Base-by-base conservation (phyloP, 2,113 vertebrate genomes). In the Grammomys surdaster region DNA sequence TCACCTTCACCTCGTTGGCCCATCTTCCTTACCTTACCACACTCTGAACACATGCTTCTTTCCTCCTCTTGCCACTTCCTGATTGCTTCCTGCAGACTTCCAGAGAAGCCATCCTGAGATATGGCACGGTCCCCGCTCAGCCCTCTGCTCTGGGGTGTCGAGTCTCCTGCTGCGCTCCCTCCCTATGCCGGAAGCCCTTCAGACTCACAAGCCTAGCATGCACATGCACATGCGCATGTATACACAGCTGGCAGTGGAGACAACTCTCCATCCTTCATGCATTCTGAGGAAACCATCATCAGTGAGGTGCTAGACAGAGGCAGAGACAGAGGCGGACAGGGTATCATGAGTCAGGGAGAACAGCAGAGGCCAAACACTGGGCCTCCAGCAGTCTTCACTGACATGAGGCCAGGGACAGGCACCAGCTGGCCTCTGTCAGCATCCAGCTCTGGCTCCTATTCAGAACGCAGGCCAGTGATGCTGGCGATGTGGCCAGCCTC, bases 301-400 rank as follows among this genome's bases (percentile, higher is more conserved):
- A 73, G 78, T 92, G 96, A 97, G 97, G 97, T 81, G 26, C 69
- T 89, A 97, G 89, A 90, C 84, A 26, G 95, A 58, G 36, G 77
- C 19, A 1, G 51, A 33, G 6, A 72, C 69, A n/a, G 40, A 40
- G 40, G 67, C 95, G 40, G 76, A 92, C 94, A 70, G 72, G 96
- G 98, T 97, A 97, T 98, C 17, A 33, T 1, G 36, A 88, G 24
- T 19, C 4, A 56, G 51, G 65, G 51, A 24, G 31, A 28, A 89
- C 60, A 0, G 90, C 5, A 11, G 85, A 2, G 19, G 90, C 20
- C 0, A 80, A 2, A 36, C 1, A 98, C 98, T 98, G 98, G 98
- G 98, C 98, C 97, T 97, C 98, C 76, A 98, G 99, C 99, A 99
- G 99, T 98, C 99, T 98, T 98, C 98, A 99, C 97, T 99, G 99